Evolutionary conservation across 1,140 invertebrate genomes (phyloP), one percentile per base, ranked within the genome.

Genomic region (Doryteuthis pealeii): DNA sequence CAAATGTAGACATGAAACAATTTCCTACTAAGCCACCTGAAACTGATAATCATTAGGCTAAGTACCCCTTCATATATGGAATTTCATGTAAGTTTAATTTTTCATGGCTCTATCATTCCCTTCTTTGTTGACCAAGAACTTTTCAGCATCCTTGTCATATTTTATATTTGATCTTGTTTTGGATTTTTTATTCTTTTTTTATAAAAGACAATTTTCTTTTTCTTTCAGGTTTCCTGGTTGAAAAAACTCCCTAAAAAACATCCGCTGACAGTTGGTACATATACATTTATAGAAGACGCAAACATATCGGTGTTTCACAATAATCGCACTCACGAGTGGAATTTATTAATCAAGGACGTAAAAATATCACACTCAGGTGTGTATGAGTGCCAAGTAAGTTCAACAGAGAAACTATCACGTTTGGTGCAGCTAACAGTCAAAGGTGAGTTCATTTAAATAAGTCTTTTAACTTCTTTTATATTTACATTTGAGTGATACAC

Each of bases 351-450:
- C 35, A 79, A 80, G 62, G 74, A 79, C 43, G 79, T 83, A 31
- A 30, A 70, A n/a, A 75, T 76, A 35, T 28, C 71, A 22, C 80
- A 83, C 40, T 73, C 78, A n/a, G 82, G 82, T 1, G 76, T 81
- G 15, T 83, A 83, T 71, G 82, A 83, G 74, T 83, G 82, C 77
- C 82, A 83, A 75, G 74, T 83, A 49, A 80, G 79, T 75, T 79
- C 82, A 26, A 78, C 74, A 45, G 75, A 80, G 62, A 73, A 76
- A 40, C 75, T 81, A 14, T 45, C 75, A 28, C 75, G 75, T 22
- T 33, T 68, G 28, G 76, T 80, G 49, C 70, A 75, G 26, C 62
- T 80, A 43, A 65, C 71, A 31, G 79, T 80, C 22, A 74, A 71
- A 70, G 79, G 79, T 80, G 54, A 75, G 77, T 74, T 1, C 30